phyloP scores from a whole-genome alignment of 2,888 invertebrate species.

The Drosophila vallismaia region DNA sequence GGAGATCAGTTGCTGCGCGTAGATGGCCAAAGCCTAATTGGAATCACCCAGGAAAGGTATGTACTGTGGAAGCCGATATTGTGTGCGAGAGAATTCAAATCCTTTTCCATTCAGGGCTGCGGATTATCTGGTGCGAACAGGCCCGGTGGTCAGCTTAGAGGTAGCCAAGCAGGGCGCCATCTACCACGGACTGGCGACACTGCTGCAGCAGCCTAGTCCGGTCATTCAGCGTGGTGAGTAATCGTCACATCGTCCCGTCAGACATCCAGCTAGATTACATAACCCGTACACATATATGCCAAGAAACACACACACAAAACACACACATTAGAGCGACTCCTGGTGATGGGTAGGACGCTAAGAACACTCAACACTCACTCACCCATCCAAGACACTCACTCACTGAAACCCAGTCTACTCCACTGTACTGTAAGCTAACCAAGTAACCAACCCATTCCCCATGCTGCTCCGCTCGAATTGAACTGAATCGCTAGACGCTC shows the following conservation, averaged over 20 bases:
- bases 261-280: constrained; percentile 4
- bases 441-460: constrained; percentile 52
- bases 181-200: constrained; percentile 96
- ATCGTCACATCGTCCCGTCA: constrained; percentile 10
- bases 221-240: constrained; percentile 89
- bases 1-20: constrained; percentile 99
- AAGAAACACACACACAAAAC: constrained; percentile 14
- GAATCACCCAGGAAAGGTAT: constrained; percentile 91
- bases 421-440: constrained; percentile 63
- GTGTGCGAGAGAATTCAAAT: neutral
- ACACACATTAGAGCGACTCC: constrained; percentile 47
- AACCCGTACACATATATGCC: constrained; percentile 33
- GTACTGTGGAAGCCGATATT: neutral
- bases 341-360: constrained; percentile 72
- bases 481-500: constrained; percentile 24
- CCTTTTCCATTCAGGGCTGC: constrained; percentile 90
- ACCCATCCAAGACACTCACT: constrained; percentile 36
- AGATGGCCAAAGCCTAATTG: constrained; percentile 97
- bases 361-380: constrained; percentile 41
- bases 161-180: constrained; percentile 99
- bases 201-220: constrained; percentile 95
- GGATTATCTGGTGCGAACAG: constrained; percentile 96
- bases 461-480: constrained; percentile 63
- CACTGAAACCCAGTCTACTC: constrained; percentile 30
- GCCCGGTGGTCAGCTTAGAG: constrained; percentile 96